Evolutionary conservation across 2,888 invertebrate species (phyloP).

Genomic region (Phlogophora meticulosa): DNA sequence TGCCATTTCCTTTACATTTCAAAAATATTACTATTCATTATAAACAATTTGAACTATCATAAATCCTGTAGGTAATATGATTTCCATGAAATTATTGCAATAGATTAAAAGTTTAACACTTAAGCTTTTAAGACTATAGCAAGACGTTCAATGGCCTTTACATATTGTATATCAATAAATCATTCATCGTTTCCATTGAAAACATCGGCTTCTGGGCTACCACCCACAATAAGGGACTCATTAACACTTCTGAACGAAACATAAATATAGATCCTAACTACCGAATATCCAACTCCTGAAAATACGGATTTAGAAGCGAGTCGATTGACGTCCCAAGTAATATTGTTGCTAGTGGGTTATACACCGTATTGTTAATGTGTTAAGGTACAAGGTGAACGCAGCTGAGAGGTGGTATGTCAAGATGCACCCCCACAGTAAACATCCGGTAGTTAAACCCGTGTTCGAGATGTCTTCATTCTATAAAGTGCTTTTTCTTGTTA

Average conservation of each 20-base stretch:
- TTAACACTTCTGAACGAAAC: constrained; percentile 70
- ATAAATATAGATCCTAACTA: constrained; percentile 69
- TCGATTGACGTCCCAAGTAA: constrained; percentile 24
- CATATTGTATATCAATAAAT: constrained; percentile 59
- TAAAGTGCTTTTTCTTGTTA: constrained; percentile 81
- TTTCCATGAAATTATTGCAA: background rate
- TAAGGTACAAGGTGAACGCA: constrained; percentile 49
- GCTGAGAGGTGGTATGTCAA: constrained; percentile 34
- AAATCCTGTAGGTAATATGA: background rate
- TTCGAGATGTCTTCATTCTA: constrained; percentile 73
- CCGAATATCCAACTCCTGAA: constrained; percentile 67
- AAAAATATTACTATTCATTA: background rate
- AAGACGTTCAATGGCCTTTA: constrained; percentile 2
- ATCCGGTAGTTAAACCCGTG: constrained; percentile 79
- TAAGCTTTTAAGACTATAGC: constrained; percentile 4
- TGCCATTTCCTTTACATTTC: no score
- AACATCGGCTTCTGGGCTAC: constrained; percentile 58
- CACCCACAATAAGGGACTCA: constrained; percentile 68
- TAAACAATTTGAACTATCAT: background rate
- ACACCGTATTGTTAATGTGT: constrained; percentile 43
- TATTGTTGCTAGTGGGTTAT: constrained; percentile 29
- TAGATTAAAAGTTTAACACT: background rate
- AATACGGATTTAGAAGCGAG: constrained; percentile 65
- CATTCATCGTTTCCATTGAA: constrained; percentile 61
- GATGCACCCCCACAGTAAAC: constrained; percentile 71